Base-by-base conservation (phyloP, 2,888 invertebrate species). In the Cacoxenus indagator region DNA sequence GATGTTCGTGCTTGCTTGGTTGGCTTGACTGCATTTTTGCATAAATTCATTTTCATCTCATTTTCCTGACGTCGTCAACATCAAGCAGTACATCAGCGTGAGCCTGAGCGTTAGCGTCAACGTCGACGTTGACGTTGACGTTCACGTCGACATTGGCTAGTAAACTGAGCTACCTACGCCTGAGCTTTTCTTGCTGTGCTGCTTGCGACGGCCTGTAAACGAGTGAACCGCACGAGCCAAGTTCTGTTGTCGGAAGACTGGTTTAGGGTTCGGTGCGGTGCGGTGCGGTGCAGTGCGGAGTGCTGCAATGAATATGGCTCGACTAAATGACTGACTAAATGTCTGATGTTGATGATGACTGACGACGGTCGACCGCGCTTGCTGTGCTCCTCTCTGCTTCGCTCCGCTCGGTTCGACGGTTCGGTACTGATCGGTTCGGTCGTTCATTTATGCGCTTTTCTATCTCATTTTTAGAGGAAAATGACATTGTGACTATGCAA, bases 401-500 rank as follows among this genome's bases (percentile, higher is more conserved):
- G 14, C 14, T 48, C 19, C 17, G n/a, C 9, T 48, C 9, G 8
- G 14, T 48, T 48, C 19, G 8, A 17, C n/a, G n/a, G 14, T 51
- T 67, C n/a, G n/a, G n/a, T n/a, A n/a, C n/a, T n/a, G n/a, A n/a
- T n/a, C n/a, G n/a, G 48, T 51, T 66, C 45, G 54, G 65, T 61
- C 46, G 61, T 24, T 19, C n/a, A 46, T 62, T 55, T 8, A 8
- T 66, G 19, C 45, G 37, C 54, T 37, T 54, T 48, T 24, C 43
- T 17, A 37, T 48, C 45, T 51, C 48, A 45, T 51, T 37, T 72
- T 71, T 72, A 59, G 61, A 73, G 73, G 67, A 78, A 84, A 85
- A 86, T 87, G 84, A 87, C 86, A 85, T 86, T 85, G 86, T 87
- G 86, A 85, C 86, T 83, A 86, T 85, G 85, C 87, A 85, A 85